phyloP scores from a whole-genome alignment of 2,888 invertebrate genomes.

The Unio pictorum region DNA sequence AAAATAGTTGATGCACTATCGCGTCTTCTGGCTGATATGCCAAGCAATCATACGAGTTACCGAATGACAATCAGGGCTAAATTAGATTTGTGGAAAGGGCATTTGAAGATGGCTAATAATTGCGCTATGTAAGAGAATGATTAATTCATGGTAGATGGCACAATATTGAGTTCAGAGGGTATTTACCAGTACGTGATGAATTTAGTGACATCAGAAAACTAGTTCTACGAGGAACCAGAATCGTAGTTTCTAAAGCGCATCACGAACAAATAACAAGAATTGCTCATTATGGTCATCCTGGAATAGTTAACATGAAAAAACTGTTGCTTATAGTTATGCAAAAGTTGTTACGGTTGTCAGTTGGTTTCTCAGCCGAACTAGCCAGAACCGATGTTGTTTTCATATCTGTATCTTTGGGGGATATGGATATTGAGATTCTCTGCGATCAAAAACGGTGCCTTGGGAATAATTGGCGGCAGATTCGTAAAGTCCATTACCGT shows the following conservation, averaged over 20 bases:
- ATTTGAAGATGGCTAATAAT: conserved; percentile 9
- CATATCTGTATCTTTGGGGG: too few relatives aligned
- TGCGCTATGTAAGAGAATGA: conserved; percentile 3
- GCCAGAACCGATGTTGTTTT: conserved; percentile 12
- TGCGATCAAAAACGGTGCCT: not conserved
- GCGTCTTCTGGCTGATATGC: conserved; percentile 8
- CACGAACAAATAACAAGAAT: not conserved
- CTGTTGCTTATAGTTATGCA: not conserved
- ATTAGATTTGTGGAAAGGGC: conserved; percentile 9
- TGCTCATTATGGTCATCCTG: conserved; percentile 16
- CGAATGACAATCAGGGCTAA: not conserved
- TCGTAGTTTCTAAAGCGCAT: not conserved
- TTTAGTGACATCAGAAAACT: conserved; percentile 12
- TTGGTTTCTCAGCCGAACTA: conserved; percentile 4
- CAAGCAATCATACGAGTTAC: not conserved
- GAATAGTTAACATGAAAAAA: conserved; percentile 16
- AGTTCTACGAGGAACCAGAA: conserved; percentile 12
- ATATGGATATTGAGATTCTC: too few relatives aligned
- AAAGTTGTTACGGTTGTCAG: conserved; percentile 15
- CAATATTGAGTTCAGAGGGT: not conserved
- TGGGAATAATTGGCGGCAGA: conserved; percentile 13
- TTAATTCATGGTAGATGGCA: conserved; percentile 5
- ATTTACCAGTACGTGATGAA: conserved; percentile 12
- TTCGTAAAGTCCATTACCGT: conserved; percentile 18
- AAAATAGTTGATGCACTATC: conserved; percentile 31